phyloP scores from a whole-genome alignment of 2,797 vertebrate genomes.

The Pseudomugil tenellus region DNA sequence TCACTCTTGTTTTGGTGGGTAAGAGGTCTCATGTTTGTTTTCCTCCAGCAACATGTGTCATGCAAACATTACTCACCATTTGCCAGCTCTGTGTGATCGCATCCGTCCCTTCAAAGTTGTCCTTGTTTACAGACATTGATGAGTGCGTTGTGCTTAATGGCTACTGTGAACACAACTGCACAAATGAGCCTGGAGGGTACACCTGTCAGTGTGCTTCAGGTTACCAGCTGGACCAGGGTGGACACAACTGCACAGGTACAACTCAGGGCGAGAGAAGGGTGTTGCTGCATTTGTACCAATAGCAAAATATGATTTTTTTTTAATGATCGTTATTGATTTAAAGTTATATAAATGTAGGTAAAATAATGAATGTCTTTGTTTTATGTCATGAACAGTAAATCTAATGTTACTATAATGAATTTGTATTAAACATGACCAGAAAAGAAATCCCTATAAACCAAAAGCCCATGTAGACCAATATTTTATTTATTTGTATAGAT shows the following conservation, averaged over 20 bases:
- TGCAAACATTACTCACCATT: background rate
- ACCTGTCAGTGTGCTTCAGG: constrained; percentile 77
- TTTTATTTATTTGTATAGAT: background rate
- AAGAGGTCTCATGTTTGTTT: constrained; percentile 7
- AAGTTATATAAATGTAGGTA: background rate
- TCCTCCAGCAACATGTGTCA: background rate
- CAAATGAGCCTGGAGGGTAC: constrained; percentile 77
- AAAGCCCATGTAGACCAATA: background rate
- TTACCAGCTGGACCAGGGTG: constrained; percentile 74
- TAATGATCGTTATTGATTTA: background rate
- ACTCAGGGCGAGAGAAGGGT: background rate
- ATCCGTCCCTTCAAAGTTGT: constrained; percentile 7
- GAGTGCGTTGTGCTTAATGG: constrained; percentile 81
- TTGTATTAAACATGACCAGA: background rate
- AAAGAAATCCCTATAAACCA: background rate
- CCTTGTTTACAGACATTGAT: constrained; percentile 78
- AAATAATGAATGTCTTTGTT: background rate
- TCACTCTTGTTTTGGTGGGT: constrained; percentile 82
- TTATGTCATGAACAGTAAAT: background rate
- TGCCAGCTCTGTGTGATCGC: background rate
- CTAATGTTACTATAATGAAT: background rate
- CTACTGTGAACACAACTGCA: constrained; percentile 81
- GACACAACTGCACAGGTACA: constrained; percentile 82
- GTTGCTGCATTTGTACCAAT: background rate
- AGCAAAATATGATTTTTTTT: background rate